Conservation (phyloP, 2,113 vertebrate genomes). For the Crypturellus undulatus region DNA sequence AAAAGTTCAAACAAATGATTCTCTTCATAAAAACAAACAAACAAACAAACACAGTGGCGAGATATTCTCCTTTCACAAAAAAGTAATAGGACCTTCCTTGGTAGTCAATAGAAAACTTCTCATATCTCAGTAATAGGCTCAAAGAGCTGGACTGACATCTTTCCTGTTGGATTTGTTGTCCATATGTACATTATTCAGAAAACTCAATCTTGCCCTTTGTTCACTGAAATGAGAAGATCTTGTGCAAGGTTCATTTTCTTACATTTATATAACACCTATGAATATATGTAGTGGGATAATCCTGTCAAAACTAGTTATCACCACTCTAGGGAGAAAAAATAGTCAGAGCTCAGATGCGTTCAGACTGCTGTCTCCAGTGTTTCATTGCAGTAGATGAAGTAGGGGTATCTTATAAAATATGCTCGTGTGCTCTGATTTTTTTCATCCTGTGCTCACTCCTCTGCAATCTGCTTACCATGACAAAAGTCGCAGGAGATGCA, state of each 20-base stretch:
- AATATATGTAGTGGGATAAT: background rate
- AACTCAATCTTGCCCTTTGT: background rate
- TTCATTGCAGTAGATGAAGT: background rate
- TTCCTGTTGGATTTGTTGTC: background rate
- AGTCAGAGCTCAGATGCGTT: background rate
- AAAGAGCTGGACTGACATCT: background rate
- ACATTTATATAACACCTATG: background rate
- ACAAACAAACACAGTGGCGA: background rate
- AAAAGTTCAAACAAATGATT: background rate
- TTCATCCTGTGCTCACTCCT: background rate
- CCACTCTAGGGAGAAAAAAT: background rate
- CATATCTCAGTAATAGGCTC: background rate
- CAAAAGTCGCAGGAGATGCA: constrained; percentile 42
- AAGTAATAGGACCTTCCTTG: no score
- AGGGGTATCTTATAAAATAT: background rate
- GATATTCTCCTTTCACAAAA: background rate
- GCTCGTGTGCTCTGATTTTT: background rate
- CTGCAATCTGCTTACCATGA: constrained; percentile 54
- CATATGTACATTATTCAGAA: background rate
- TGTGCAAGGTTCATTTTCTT: background rate
- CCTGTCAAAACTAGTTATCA: background rate
- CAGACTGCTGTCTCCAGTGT: background rate
- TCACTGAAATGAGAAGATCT: background rate
- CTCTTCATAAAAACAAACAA: background rate
- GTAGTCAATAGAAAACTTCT: background rate